Percentiles rank a stretch among this genome's conserved stretches.
These are phyloP conservation scores for Thamnophis elegans DNA, from an alignment of 2,797 vertebrate genomes.

Conservation along the genomic window DNA sequence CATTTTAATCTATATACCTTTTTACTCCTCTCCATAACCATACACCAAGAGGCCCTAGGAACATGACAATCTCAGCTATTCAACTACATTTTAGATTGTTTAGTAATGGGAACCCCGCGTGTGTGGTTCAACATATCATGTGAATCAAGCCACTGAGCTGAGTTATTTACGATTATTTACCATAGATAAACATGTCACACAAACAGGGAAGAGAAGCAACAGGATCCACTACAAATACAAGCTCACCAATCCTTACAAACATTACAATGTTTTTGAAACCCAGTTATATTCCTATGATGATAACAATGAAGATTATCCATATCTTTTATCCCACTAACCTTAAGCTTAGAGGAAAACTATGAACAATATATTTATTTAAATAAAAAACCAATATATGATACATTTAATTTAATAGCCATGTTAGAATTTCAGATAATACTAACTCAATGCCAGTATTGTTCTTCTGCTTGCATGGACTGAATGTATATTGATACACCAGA, in stretches of 20 bases:
- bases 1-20: neutral
- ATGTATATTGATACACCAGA: conserved; percentile 84
- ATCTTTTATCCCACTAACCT: neutral
- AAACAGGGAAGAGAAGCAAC: neutral
- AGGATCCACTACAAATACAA: neutral
- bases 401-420: neutral
- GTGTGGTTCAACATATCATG: neutral
- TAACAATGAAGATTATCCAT: neutral
- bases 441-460: conserved; percentile 71
- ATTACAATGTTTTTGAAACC: neutral
- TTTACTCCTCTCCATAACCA: neutral
- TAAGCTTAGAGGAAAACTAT: neutral
- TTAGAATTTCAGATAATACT: conserved; percentile 44
- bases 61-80: neutral
- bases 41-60: neutral
- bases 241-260: neutral
- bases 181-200: neutral
- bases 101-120: neutral
- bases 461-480: conserved; percentile 79
- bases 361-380: neutral
- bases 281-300: neutral
- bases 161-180: neutral
- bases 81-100: neutral
- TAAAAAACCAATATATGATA: neutral
- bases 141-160: neutral